phyloP scores from a whole-genome alignment of 2,113 vertebrate genomes.

The Saccopteryx bilineata region DNA sequence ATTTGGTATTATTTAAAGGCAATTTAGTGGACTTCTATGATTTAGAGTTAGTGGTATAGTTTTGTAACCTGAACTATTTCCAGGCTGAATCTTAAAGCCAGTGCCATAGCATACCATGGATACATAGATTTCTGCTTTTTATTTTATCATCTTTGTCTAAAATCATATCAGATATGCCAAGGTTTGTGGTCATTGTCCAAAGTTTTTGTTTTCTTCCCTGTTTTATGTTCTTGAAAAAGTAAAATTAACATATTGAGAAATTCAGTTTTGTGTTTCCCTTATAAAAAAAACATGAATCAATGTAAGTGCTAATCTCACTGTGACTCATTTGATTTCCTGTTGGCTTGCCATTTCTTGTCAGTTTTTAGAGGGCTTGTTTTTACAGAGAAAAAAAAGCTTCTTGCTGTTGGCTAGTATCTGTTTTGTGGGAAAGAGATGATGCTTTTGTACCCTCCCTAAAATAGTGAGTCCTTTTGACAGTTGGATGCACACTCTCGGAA shows the following conservation, averaged over 20 bases:
- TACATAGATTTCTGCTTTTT: background rate
- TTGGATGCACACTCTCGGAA: background rate
- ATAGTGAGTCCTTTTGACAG: background rate
- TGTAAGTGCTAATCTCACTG: conserved; percentile 63
- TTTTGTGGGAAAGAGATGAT: conserved; percentile 13
- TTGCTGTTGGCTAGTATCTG: conserved; percentile 20
- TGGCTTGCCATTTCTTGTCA: conserved; percentile 60
- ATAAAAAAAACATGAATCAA: conserved; percentile 54
- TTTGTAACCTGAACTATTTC: conserved; percentile 49
- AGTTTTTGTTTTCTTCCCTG: conserved; percentile 52
- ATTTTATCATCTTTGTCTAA: conserved; percentile 47
- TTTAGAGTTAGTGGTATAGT: conserved; percentile 8
- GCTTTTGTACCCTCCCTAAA: conserved; percentile 13
- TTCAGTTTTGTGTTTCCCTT: conserved; percentile 59
- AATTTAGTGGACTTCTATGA: conserved; percentile 1
- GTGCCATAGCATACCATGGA: background rate
- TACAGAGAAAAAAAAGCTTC: conserved; percentile 63
- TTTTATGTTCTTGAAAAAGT: conserved; percentile 55
- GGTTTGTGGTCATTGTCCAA: conserved; percentile 41
- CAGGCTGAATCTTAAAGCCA: conserved; percentile 33
- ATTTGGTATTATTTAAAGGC: background rate
- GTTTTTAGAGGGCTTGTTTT: conserved; percentile 53
- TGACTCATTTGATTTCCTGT: conserved; percentile 66
- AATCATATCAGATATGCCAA: conserved; percentile 3
- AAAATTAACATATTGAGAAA: conserved; percentile 23